These are phyloP conservation scores for Choristoneura rosaceana DNA, from an alignment of 2,888 invertebrate genomes.

Conservation along the genomic window DNA sequence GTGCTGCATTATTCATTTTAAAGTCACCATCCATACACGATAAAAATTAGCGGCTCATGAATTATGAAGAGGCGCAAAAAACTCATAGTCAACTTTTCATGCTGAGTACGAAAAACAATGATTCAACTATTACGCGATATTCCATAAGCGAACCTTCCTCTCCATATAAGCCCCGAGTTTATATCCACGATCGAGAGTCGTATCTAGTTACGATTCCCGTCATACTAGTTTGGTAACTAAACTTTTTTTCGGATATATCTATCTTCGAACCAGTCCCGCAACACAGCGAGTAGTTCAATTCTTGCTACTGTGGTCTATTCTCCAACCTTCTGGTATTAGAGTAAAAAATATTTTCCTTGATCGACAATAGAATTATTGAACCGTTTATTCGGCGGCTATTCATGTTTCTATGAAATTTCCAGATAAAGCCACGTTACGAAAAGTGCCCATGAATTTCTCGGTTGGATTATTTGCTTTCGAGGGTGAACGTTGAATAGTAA, in stretches of 20 bases:
- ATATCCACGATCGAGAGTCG: constrained; percentile 23
- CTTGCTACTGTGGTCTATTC: constrained; percentile 46
- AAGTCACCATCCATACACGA: too few species aligned
- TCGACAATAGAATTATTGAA: constrained; percentile 35
- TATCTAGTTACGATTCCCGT: constrained; percentile 47
- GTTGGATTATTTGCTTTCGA: constrained; percentile 24
- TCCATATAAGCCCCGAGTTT: constrained; percentile 15
- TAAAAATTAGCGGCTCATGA: background rate
- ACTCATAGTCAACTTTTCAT: background rate
- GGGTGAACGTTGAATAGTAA: background rate
- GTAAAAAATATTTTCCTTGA: constrained; percentile 33
- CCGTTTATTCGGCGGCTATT: constrained; percentile 27
- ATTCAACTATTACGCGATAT: constrained; percentile 24
- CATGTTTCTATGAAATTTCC: constrained; percentile 32
- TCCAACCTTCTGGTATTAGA: constrained; percentile 43
- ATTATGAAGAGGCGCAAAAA: background rate
- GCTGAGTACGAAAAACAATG: background rate
- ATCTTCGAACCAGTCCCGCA: constrained; percentile 52
- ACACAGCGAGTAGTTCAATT: constrained; percentile 48
- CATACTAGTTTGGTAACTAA: constrained; percentile 59
- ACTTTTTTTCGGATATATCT: constrained; percentile 60
- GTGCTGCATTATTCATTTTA: too few species aligned
- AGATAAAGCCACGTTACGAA: constrained; percentile 24
- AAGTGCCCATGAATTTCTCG: constrained; percentile 26
- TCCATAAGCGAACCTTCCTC: constrained; percentile 5